Evolutionary conservation across 2,888 invertebrate genomes (phyloP).

Genomic region (Netelia virgata): DNA sequence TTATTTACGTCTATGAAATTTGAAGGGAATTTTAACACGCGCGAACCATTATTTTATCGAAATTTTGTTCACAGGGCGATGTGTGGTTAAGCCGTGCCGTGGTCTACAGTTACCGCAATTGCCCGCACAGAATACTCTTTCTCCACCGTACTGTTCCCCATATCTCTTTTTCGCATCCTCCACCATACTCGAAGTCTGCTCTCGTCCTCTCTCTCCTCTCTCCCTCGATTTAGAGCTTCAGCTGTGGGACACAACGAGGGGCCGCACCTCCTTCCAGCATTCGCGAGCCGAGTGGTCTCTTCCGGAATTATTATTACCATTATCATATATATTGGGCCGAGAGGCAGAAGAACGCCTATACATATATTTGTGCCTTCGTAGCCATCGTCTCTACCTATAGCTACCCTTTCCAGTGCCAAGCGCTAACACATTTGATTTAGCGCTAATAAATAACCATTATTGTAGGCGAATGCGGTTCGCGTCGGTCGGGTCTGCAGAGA

Average conservation of each 20-base stretch:
- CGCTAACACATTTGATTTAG: conserved; percentile 84
- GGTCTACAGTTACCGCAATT: conserved; percentile 59
- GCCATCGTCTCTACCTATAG: conserved; percentile 47
- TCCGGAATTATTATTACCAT: conserved; percentile 83
- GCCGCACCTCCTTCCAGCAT: conserved; percentile 57
- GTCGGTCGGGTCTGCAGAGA: conserved; percentile 47
- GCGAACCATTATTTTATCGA: conserved; percentile 25
- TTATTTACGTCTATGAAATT: conserved; percentile 16
- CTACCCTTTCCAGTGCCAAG: conserved; percentile 69
- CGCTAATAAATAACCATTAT: conserved; percentile 84
- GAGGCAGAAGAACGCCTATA: conserved; percentile 65
- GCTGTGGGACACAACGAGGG: conserved; percentile 45
- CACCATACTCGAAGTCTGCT: conserved; percentile 15
- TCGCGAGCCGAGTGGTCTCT: conserved; percentile 76
- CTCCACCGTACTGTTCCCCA: conserved; percentile 20
- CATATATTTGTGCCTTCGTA: conserved; percentile 17
- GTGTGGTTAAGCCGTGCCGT: conserved; percentile 40
- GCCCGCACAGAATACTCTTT: conserved; percentile 34
- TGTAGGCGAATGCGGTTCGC: conserved; percentile 77
- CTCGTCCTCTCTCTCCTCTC: conserved; percentile 42
- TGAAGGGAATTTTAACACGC: not conserved
- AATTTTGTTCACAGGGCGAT: conserved; percentile 18
- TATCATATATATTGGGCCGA: conserved; percentile 83
- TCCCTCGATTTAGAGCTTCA: conserved; percentile 50
- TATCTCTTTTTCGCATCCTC: conserved; percentile 52